Evolutionary conservation across 2,888 invertebrate genomes (phyloP).

Genomic region (Limnephilus lunatus): DNA sequence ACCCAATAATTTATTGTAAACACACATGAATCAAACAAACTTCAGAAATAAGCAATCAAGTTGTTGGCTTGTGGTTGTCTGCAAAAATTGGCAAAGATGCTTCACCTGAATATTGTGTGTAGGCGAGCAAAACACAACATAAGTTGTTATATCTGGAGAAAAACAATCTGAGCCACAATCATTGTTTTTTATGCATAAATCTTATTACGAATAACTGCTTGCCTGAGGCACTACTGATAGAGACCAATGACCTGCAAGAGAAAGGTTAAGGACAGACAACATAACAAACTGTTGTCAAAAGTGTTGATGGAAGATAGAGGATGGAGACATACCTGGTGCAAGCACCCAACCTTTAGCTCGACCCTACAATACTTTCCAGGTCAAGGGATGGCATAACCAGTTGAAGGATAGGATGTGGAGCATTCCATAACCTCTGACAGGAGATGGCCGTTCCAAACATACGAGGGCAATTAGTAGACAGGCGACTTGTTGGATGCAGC

Average conservation of each 20-base stretch:
- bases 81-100: conserved; percentile 21
- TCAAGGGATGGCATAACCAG: conserved; percentile 56
- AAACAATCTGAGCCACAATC: conserved; percentile 23
- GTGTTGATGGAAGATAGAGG: conserved; percentile 2
- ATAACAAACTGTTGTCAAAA: conserved; percentile 37
- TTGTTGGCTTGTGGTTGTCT: conserved; percentile 11
- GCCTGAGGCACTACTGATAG: conserved; percentile 50
- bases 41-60: conserved; percentile 11
- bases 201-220: conserved; percentile 46
- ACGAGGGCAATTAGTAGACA: conserved; percentile 11
- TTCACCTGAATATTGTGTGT: conserved; percentile 27
- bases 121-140: conserved; percentile 3
- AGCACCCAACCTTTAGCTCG: background rate
- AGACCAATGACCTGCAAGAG: conserved; percentile 61
- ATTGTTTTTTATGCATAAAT: conserved; percentile 43
- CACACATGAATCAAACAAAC: conserved; percentile 7
- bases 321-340: conserved; percentile 14
- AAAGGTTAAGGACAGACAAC: conserved; percentile 61
- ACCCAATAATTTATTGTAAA: background rate
- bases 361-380: conserved; percentile 39
- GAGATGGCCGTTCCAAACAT: conserved; percentile 26
- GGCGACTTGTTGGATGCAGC: conserved; percentile 5
- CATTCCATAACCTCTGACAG: conserved; percentile 62
- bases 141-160: conserved; percentile 24
- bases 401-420: conserved; percentile 50